Evolutionary conservation across 2,113 vertebrate species (phyloP).

Genomic region (Strix uralensis): DNA sequence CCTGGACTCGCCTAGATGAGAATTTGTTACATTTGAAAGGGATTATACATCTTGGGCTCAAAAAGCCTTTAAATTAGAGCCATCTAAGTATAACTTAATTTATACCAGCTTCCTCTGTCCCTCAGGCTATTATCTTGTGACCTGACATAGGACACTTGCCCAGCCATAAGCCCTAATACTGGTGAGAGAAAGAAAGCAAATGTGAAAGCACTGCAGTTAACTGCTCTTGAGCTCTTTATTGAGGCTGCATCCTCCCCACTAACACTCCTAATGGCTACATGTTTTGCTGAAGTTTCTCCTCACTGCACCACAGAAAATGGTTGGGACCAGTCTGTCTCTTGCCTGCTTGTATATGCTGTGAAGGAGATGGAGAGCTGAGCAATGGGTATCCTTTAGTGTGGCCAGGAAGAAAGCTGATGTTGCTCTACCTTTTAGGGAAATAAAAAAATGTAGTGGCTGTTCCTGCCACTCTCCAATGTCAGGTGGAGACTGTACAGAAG

Average conservation of each 20-base stretch:
- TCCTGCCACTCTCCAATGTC: fast-evolving
- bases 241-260: fast-evolving
- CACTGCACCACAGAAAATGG: background rate
- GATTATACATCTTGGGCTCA: background rate
- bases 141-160: background rate
- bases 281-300: background rate
- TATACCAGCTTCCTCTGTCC: background rate
- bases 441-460: background rate
- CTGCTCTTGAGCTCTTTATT: background rate
- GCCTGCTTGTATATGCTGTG: too few relatives aligned
- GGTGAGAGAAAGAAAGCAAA: background rate
- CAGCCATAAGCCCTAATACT: background rate
- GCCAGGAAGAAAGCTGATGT: background rate
- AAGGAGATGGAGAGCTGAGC: background rate
- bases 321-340: background rate
- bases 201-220: background rate
- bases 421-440: background rate
- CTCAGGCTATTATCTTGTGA: background rate
- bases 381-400: background rate
- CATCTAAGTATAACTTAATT: background rate
- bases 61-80: background rate
- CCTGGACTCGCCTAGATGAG: background rate
- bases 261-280: background rate
- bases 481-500: background rate
- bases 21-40: background rate